phyloP scores from a whole-genome alignment of 2,113 vertebrate genomes.

The Corythaixoides concolor region DNA sequence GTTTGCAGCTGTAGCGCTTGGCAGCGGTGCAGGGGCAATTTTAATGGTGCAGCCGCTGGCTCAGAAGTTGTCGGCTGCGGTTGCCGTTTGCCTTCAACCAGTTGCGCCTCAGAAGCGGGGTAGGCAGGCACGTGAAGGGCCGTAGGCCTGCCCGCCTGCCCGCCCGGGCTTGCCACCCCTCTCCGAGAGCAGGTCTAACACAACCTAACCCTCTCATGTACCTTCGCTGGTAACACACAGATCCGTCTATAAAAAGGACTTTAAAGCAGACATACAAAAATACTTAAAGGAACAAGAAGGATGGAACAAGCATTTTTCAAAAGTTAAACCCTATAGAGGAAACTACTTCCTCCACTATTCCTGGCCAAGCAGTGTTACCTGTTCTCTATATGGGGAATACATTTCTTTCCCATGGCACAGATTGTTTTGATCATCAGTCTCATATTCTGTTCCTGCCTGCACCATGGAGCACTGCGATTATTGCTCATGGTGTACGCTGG shows the following conservation, averaged over 20 bases:
- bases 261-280: too few relatives aligned
- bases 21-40: background rate
- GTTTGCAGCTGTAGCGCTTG: slow-evolving; percentile 2
- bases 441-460: background rate
- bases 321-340: background rate
- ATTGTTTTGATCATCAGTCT: background rate
- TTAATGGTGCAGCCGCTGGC: background rate
- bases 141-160: background rate
- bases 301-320: background rate
- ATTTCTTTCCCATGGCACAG: background rate
- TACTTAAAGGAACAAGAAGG: background rate
- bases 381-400: background rate
- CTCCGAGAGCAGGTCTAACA: fast-evolving
- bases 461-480: background rate
- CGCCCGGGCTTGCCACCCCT: background rate
- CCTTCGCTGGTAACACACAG: fast-evolving
- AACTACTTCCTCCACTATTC: background rate
- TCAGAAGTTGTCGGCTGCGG: background rate
- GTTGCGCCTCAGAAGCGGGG: background rate
- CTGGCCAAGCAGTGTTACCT: background rate
- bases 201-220: background rate
- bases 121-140: background rate
- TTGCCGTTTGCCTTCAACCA: background rate
- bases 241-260: fast-evolving
- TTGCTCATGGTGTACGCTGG: fast-evolving